phyloP scores from a whole-genome alignment of 1,140 invertebrate genomes.

The honey bee (Apis mellifera) region Amel_HAv3.1 CM009941.2:9834501-9835000 shows the following conservation, averaged over 20 bases:
- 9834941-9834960: conserved; percentile 76
- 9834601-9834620: conserved; percentile 85
- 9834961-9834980: conserved; percentile 77
- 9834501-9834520: conserved; percentile 56
- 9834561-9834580: conserved; percentile 85
- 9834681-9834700: background rate
- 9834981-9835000: conserved; percentile 52
- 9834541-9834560: conserved; percentile 72
- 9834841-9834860: conserved; percentile 82
- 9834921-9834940: conserved; percentile 64
- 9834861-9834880: conserved; percentile 81
- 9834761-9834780: conserved; percentile 82
- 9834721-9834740: conserved; percentile 66
- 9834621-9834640: conserved; percentile 88
- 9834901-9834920: background rate
- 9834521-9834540: conserved; percentile 74
- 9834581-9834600: conserved; percentile 84
- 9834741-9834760: conserved; percentile 76
- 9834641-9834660: conserved; percentile 48
- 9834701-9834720: conserved; percentile 74
- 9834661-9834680: background rate
- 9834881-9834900: background rate
- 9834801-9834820: conserved; percentile 84
- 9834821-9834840: conserved; percentile 83
- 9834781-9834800: conserved; percentile 82